Base-by-base conservation (phyloP, 2,113 vertebrate species). In the Patagioenas fasciata region DNA sequence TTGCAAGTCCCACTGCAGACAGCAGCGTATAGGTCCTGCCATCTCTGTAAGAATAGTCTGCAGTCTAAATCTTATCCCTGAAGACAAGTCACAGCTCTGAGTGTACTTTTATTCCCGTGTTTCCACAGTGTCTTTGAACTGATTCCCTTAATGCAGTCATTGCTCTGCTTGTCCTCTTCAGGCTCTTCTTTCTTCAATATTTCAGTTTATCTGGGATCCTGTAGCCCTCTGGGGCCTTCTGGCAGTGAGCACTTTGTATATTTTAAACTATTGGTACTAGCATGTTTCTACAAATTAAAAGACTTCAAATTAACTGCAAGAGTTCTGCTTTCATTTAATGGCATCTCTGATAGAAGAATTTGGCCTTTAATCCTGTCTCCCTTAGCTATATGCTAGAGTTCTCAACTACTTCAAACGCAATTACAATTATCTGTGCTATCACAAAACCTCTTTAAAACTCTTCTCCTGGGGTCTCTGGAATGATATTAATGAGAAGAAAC, bases 281-380 rank as follows among this genome's bases (percentile, higher is more conserved):
- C 21, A 50, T 78, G 26, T 88, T 96, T 93, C 92, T 83, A 40
- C 32, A 93, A 88, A 96, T 96, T 93, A 83, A 86, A 94, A 95
- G 85, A 58, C 51, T 38, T 56, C 82, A 91, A 80, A 95, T 86
- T 91, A 94, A 38, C 75, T 70, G 10, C 67, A 61, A 70, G 8
- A 42, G 80, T 78, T 85, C 64, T 90, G 34, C 85, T 93, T 91
- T 91, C 60, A 88, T 78, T 85, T 94, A 93, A 80, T 81, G 69
- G 31, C 36, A 83, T 84, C 91, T 91, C 69, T 95, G 75, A 84
- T 72, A 71, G 56, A 75, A 89, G 81, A 88, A 81, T n/a, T 91
- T 87, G 93, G 86, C 80, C 80, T 92, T 95, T 93, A 96, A 95
- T 92, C 44, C 75, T 50, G 18, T 88, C 82, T 94, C 88, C 60